Evolutionary conservation across 2,113 vertebrate species (phyloP).

Genomic region (Pan troglodytes): NHGRI_mPanTro3-v2.1_pri NC_072412.2:28107001-28107500

Average conservation of each 20-base stretch:
- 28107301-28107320: background rate
- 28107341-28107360: background rate
- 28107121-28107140: background rate
- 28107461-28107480: background rate
- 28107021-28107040: background rate
- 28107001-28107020: too few relatives aligned
- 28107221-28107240: background rate
- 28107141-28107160: background rate
- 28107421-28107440: background rate
- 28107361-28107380: background rate
- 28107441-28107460: background rate
- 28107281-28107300: background rate
- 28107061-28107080: background rate
- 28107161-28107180: too few relatives aligned
- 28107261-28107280: background rate
- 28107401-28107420: background rate
- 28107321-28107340: background rate
- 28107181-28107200: accelerated
- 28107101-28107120: background rate
- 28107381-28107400: background rate
- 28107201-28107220: background rate
- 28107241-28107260: background rate
- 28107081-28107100: background rate
- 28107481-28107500: background rate
- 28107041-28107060: background rate